Evolutionary conservation across 2,888 invertebrate genomes (phyloP), one percentile per base, ranked within the genome.

Genomic region (Drosophila ustulata): DNA sequence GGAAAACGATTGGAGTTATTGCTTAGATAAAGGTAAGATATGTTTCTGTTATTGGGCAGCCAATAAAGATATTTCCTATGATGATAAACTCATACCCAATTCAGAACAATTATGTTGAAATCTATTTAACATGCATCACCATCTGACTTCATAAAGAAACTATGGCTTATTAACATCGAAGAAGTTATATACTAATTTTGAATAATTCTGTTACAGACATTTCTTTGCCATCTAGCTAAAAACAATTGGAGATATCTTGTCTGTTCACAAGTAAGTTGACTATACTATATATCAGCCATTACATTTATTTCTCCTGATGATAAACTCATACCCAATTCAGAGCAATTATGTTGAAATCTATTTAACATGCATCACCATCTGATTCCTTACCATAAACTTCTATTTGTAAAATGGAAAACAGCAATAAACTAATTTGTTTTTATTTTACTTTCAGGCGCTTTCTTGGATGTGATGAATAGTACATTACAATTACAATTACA

Each of bases 281-380:
- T 30, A 6, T 6, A 30, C 30, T 7, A 30, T 6, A 30, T 18
- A 18, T 18, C 18, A 18, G 18, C 18, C 18, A 18, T 26, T 7
- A 37, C 9, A 32, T 32, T 32, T 8, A 3, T 9, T 8, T 32
- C 3, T 37, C n/a, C 37, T 81, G 83, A 83, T 79, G 85, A 85
- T 45, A 77, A 45, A 41, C 68, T 78, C 85, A 80, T 82, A 80
- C 63, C 47, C 50, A 57, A 52, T 5, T 23, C 79, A 73, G 78
- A 85, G 5, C 25, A 49, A 70, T 68, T 18, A 57, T 80, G 80
- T 71, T 69, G 83, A 80, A 78, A 63, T 70, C 50, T 58, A 13
- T 58, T 69, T 59, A 50, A 78, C 86, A 82, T 87, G 87, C 84
- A 81, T 66, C 84, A 89, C 90, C 89, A 90, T 84, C 86, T 89